Conservation (phyloP, 2,888 invertebrate species). For the Lordiphosa andalusiaca region DNA sequence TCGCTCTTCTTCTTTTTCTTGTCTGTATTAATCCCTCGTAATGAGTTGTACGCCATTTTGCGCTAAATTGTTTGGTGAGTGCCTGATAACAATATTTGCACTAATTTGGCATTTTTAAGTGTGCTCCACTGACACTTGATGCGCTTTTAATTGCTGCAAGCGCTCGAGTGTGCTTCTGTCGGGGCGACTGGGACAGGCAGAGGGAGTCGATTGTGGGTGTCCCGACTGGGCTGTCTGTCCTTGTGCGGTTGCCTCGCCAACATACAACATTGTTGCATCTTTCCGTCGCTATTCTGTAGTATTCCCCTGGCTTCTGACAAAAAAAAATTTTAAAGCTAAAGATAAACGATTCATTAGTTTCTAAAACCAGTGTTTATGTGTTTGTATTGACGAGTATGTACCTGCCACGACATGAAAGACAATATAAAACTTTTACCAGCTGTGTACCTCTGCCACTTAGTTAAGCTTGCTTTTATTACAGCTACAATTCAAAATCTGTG, state of each 20-base stretch:
- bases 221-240: constrained; percentile 32
- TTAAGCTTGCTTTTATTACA: constrained; percentile 47
- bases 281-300: constrained; percentile 2
- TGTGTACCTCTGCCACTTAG: constrained; percentile 28
- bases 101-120: constrained; percentile 80
- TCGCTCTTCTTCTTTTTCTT: constrained; percentile 7
- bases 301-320: constrained; percentile 60
- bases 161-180: constrained; percentile 66
- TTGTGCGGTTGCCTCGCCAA: constrained; percentile 56
- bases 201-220: constrained; percentile 2
- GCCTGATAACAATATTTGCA: constrained; percentile 79
- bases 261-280: constrained; percentile 51
- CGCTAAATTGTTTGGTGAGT: constrained; percentile 78
- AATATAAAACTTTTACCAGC: constrained; percentile 53
- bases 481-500: constrained; percentile 43
- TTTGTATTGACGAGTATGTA: constrained; percentile 6
- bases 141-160: constrained; percentile 79
- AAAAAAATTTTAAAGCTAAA: constrained; percentile 57
- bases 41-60: constrained; percentile 79
- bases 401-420: constrained; percentile 7
- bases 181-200: constrained; percentile 13
- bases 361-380: constrained; percentile 41
- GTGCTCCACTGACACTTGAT: constrained; percentile 79
- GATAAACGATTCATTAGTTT: constrained; percentile 77
- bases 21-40: constrained; percentile 75